Conservation (phyloP, 2,797 vertebrate genomes). For the Xerus rutilus region DNA sequence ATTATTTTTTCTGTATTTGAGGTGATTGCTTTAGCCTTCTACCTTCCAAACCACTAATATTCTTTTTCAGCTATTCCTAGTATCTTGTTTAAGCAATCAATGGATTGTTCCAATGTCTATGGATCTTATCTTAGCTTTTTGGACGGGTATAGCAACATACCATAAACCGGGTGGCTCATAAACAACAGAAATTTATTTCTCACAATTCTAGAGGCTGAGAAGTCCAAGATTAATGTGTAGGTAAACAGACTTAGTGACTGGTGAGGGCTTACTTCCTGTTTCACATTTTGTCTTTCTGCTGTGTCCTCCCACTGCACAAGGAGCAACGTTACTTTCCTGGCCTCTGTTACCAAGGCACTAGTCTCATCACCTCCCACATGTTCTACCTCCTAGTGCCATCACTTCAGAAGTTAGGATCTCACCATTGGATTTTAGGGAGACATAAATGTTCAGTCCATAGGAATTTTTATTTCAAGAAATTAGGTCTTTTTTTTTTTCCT, state of each 20-base stretch:
- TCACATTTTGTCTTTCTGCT: neutral
- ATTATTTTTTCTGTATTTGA: neutral
- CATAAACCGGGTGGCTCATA: neutral
- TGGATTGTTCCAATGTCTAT: neutral
- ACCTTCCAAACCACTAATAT: neutral
- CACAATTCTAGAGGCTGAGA: neutral
- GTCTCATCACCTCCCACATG: neutral
- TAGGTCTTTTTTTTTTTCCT: neutral
- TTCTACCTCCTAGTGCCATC: neutral
- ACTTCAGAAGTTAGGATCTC: neutral
- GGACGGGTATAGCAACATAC: neutral
- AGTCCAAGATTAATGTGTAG: neutral
- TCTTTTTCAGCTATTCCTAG: neutral
- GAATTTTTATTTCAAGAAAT: constrained; percentile 5
- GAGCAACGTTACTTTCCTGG: neutral
- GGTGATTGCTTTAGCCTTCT: neutral
- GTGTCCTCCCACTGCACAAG: neutral
- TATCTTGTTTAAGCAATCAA: neutral
- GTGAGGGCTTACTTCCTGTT: neutral
- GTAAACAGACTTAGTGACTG: neutral
- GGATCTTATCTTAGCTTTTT: neutral
- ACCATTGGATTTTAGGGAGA: neutral
- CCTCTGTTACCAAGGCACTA: neutral
- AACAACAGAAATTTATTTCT: neutral
- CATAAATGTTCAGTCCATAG: neutral